phyloP scores from a whole-genome alignment of 1,140 invertebrate genomes.

The Notospermus geniculatus region DNA sequence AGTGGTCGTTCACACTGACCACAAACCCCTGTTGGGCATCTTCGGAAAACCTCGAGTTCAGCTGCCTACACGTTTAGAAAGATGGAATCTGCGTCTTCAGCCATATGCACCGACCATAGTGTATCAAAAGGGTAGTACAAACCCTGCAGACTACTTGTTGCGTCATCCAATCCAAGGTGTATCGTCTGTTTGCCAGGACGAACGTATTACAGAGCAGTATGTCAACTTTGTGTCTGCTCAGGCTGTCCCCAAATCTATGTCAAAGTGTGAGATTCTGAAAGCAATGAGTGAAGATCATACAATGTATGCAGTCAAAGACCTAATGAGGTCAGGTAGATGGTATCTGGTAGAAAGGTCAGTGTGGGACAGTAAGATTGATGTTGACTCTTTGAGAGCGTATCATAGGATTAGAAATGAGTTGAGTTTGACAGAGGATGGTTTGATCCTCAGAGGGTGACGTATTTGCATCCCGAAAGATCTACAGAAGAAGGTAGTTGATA shows the following conservation, averaged over 20 bases:
- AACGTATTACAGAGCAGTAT: neutral
- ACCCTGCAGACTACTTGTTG: neutral
- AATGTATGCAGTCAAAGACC: neutral
- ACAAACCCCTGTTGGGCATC: slow-evolving; percentile 28
- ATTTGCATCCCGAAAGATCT: slow-evolving; percentile 28
- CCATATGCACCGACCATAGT: slow-evolving; percentile 7
- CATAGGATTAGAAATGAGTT: neutral
- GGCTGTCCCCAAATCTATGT: neutral
- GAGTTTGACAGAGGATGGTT: slow-evolving; percentile 8
- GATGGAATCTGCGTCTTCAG: slow-evolving; percentile 24
- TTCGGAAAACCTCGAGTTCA: slow-evolving; percentile 25
- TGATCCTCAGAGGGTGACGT: slow-evolving; percentile 22
- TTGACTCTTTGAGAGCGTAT: neutral
- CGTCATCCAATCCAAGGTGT: neutral
- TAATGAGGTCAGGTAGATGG: neutral
- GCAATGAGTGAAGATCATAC: neutral
- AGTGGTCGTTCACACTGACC: slow-evolving; percentile 48
- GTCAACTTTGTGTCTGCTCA: neutral
- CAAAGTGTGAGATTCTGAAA: neutral
- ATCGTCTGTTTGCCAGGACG: neutral
- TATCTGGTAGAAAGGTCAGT: neutral
- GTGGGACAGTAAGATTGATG: neutral
- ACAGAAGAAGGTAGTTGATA: slow-evolving; percentile 23
- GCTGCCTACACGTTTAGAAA: slow-evolving; percentile 21
- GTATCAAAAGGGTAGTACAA: neutral